Conservation (phyloP, 2,888 invertebrate species). For the Scaptomyza polygonia region DNA sequence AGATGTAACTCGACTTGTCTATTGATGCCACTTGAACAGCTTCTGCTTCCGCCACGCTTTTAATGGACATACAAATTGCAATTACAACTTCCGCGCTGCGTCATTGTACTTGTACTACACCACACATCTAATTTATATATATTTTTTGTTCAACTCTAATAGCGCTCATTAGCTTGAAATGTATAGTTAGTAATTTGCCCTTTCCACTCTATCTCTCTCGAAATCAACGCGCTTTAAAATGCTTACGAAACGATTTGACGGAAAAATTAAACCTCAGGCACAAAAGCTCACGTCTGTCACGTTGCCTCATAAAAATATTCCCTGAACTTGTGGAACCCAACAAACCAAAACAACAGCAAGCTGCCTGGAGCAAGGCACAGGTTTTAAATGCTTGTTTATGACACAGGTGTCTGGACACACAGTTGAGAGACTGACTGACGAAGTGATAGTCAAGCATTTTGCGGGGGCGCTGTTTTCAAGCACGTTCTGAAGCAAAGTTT, state of each 20-base stretch:
- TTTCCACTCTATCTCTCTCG: constrained; percentile 7
- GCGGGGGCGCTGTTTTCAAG: constrained; percentile 26
- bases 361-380: constrained; percentile 20
- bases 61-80: constrained; percentile 38
- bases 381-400: constrained; percentile 58
- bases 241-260: constrained; percentile 20
- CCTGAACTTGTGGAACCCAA: constrained; percentile 31
- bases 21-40: constrained; percentile 22
- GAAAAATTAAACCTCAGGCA: constrained; percentile 2
- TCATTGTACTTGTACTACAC: constrained; percentile 35
- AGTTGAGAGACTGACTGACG: background rate
- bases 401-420: constrained; percentile 49
- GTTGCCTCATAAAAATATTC: constrained; percentile 66
- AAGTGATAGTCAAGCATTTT: constrained; percentile 1
- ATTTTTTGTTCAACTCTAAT: constrained; percentile 41
- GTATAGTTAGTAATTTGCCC: constrained; percentile 26
- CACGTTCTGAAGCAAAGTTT: constrained; percentile 40
- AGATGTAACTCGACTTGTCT: constrained; percentile 13
- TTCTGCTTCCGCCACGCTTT: constrained; percentile 7
- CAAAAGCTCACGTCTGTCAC: constrained; percentile 45
- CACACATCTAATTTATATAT: background rate
- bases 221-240: constrained; percentile 17
- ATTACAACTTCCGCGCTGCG: constrained; percentile 72
- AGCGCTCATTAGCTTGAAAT: constrained; percentile 51
- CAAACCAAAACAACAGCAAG: constrained; percentile 2